Evolutionary conservation across 1,140 invertebrate species (phyloP), one percentile per base, ranked within the genome.

Genomic region (Oppia nitens): DNA sequence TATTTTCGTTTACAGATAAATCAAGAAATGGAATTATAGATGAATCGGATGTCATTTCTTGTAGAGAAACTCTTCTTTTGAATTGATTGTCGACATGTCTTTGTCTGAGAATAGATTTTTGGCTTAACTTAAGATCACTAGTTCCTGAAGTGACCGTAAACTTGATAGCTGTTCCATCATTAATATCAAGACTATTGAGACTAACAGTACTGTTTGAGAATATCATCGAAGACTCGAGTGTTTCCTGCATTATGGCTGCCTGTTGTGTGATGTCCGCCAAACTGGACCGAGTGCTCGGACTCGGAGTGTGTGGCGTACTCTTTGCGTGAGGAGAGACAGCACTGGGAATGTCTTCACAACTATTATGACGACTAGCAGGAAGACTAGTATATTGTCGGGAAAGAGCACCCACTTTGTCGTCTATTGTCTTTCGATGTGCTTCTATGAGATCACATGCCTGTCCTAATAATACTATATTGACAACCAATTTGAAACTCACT

Each of bases 121-220:
- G 32, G 6, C 17, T 17, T 40, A 17, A 6, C 17, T 40, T 40
- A 9, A 17, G 32, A 40, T 40, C 32, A 17, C 32, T 40, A 40
- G 6, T 17, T 9, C 32, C 48, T 6, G 48, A 20, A 50, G 21
- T 6, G 68, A 60, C 59, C 28, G 9, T 47, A 57, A 29, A 48
- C 21, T 50, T 50, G 9, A 50, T 9, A 50, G 4, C 9, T 11
- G 4, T 50, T 50, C 23, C 17, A 20, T 50, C 23, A 20, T 50
- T 20, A 6, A 20, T 24, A 53, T 25, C 53, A 72, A 75, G 64
- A 61, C 68, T 72, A 21, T 69, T 66, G 4, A 75, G 71, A 69
- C 85, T 85, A 0, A 91, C 85, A n/a, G 85, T 83, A 67, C 86
- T 90, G 66, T 93, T 90, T 1, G 85, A 85, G 69, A 91, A 85